A percentile compares a stretch with the other conserved stretches of the same genome.
phyloP scores from a whole-genome alignment of 2,113 vertebrate species.

The Triplophysa tibetana region DNA sequence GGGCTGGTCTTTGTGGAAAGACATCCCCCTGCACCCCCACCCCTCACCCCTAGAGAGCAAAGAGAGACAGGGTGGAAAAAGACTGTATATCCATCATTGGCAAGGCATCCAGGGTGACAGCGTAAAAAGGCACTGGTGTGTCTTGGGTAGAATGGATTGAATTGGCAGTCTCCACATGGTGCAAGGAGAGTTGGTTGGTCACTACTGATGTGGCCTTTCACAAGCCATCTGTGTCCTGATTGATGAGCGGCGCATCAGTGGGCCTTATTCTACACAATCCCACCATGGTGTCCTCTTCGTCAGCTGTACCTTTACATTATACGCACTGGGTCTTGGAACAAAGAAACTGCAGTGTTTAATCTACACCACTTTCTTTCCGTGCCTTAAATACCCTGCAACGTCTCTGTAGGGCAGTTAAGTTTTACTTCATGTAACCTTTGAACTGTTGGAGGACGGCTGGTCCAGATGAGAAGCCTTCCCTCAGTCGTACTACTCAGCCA shows the following conservation, averaged over 20 bases:
- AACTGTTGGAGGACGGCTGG: slow-evolving; percentile 62
- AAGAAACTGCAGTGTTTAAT: slow-evolving; percentile 8
- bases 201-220: slow-evolving; percentile 68
- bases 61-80: slow-evolving; percentile 43
- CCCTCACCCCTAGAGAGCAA: slow-evolving; percentile 43
- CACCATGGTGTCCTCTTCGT: slow-evolving; percentile 36
- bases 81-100: slow-evolving; percentile 73
- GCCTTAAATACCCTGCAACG: slow-evolving; percentile 53
- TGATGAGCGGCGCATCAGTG: slow-evolving; percentile 62
- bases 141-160: slow-evolving; percentile 60
- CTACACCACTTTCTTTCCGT: slow-evolving; percentile 33
- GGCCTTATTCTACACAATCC: slow-evolving; percentile 15
- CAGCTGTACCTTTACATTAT: slow-evolving; percentile 36
- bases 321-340: slow-evolving; percentile 15
- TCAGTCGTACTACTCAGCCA: neutral
- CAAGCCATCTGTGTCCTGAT: slow-evolving; percentile 77
- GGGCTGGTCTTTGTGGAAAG: slow-evolving; percentile 80
- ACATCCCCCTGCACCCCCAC: slow-evolving; percentile 57
- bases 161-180: slow-evolving; percentile 63
- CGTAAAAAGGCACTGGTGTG: slow-evolving; percentile 62
- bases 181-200: slow-evolving; percentile 60
- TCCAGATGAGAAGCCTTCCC: slow-evolving; percentile 45
- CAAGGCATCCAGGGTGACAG: slow-evolving; percentile 62
- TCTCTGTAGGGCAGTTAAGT: slow-evolving; percentile 68
- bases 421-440: slow-evolving; percentile 71